Evolutionary conservation across 2,888 invertebrate species (phyloP).

Genomic region (Heliconius ismenius): DNA sequence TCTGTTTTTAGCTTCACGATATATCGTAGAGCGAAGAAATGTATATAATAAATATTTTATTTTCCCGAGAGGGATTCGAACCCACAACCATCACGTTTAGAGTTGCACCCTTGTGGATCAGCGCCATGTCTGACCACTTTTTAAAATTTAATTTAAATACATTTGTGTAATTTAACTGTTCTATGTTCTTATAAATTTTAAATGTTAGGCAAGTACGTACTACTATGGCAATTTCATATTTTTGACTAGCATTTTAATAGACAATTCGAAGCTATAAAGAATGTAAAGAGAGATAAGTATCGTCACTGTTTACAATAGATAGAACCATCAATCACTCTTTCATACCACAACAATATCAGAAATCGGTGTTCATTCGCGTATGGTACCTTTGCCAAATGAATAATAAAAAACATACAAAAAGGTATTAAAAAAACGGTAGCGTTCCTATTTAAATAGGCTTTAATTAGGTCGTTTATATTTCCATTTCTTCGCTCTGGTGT

Average conservation of each 20-base stretch:
- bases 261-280: constrained; percentile 5
- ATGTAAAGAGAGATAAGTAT: constrained; percentile 5
- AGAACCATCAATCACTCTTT: constrained; percentile 36
- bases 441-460: neutral
- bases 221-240: neutral
- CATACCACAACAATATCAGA: constrained; percentile 37
- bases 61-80: no score
- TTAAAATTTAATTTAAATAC: no score
- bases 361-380: constrained; percentile 37
- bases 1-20: no score
- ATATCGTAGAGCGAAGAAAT: no score
- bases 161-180: no score
- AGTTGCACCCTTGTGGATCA: no score
- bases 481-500: no score
- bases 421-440: neutral
- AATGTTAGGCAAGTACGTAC: neutral
- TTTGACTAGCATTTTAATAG: neutral
- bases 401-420: constrained; percentile 1
- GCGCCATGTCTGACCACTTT: no score
- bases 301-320: constrained; percentile 1
- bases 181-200: no score
- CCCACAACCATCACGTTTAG: no score
- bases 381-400: constrained; percentile 39
- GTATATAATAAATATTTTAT: no score
- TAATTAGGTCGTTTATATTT: no score